These are phyloP conservation scores for Fregetta grallaria DNA, from an alignment of 2,113 vertebrate species.

Conservation along the genomic window DNA sequence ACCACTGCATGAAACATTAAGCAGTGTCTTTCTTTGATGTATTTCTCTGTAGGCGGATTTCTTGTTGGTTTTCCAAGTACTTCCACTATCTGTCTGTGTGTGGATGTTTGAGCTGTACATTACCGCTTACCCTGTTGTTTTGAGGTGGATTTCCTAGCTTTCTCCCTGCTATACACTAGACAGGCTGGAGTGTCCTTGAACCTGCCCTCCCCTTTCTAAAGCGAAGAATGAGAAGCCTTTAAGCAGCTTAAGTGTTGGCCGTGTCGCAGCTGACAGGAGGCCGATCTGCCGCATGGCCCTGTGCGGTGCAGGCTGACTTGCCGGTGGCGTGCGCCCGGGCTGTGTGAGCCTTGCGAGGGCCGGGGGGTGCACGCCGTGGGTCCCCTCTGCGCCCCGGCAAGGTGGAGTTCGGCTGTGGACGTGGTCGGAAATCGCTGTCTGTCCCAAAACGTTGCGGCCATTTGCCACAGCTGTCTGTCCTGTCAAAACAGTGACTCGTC, in stretches of 20 bases:
- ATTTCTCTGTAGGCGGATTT: not conserved
- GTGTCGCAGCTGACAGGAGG: slow-evolving; percentile 78
- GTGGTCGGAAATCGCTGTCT: slow-evolving; percentile 70
- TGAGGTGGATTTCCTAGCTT: slow-evolving; percentile 2
- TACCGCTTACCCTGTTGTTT: not conserved
- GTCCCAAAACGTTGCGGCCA: slow-evolving; percentile 56
- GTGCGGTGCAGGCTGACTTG: slow-evolving; percentile 17
- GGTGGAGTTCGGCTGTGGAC: slow-evolving; percentile 46
- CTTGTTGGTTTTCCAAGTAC: not conserved
- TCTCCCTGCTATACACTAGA: not conserved
- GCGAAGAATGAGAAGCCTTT: slow-evolving; percentile 74
- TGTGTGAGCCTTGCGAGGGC: not conserved
- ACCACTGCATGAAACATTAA: not conserved
- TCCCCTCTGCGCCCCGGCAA: not conserved
- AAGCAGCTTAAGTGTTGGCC: slow-evolving; percentile 75
- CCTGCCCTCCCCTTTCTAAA: slow-evolving; percentile 70
- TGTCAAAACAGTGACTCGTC: slow-evolving; percentile 69
- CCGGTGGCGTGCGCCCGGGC: not conserved
- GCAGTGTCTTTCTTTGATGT: not conserved
- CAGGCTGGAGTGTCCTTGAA: slow-evolving; percentile 72
- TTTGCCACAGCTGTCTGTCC: slow-evolving; percentile 67
- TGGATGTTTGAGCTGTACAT: not conserved
- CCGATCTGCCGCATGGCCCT: slow-evolving; percentile 70
- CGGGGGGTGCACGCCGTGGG: not conserved
- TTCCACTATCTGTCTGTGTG: not conserved